Evolutionary conservation across 2,113 vertebrate genomes (phyloP), one percentile per base, ranked within the genome.

Genomic region (Piprites chloris): DNA sequence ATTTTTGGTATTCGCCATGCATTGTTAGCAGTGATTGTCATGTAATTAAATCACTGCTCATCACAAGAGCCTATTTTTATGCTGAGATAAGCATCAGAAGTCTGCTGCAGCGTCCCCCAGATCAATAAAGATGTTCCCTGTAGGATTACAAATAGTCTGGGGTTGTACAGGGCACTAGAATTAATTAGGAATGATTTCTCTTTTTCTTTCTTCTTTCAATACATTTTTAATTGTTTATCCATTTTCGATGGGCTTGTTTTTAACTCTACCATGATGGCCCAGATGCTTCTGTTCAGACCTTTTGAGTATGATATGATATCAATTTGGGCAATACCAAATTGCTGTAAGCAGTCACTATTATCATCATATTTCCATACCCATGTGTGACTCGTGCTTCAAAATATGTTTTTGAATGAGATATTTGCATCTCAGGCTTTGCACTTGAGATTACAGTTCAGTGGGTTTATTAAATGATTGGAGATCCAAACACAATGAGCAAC

Each of bases 31-130:
- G 98, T 99, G 99, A 99, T 99, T 99, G 99, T 98, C 98, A 99
- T 98, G 99, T 99, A 99, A 99, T 99, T 99, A 99, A 99, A 99
- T 99, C 97, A 98, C 97, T 98, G 98, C 98, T 99, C 98, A 98
- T 99, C 99, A 98, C 97, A 94, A 98, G 98, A 98, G 98, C 98
- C 98, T 97, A 98, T 98, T 98, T 99, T 98, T 99, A 98, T 99
- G 98, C 98, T 97, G 98, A 99, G 98, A 99, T 99, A 99, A 99
- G 98, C 98, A 98, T 98, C 96, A 97, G 97, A 98, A 98, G 98
- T 94, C 97, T 98, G 98, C 97, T 98, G 97, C 98, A 98, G 97
- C 98, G 91, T 98, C 98, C 98, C 97, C 95, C 86, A 94, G 98
- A 99, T 99, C 99, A 99, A 99, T 99, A 98, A 98, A 98, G 98